phyloP scores from a whole-genome alignment of 2,113 vertebrate genomes.

The Tricholaema leucomelas region DNA sequence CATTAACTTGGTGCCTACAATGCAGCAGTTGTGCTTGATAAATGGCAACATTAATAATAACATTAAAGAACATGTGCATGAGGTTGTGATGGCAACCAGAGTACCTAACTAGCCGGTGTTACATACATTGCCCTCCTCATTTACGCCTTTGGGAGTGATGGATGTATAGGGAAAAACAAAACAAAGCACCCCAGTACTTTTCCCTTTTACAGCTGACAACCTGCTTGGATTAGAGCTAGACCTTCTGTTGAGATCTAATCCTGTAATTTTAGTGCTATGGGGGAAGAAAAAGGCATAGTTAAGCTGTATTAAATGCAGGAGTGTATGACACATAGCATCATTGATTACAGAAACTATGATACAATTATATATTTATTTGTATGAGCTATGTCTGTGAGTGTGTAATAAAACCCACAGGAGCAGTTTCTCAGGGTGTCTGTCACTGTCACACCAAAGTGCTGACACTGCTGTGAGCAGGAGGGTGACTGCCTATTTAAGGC shows the following conservation, averaged over 20 bases:
- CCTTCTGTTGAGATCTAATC: background rate
- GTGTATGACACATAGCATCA: background rate
- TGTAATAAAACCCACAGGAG: background rate
- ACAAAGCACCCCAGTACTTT: background rate
- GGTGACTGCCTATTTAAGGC: background rate
- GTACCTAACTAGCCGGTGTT: background rate
- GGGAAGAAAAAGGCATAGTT: background rate
- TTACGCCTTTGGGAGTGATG: background rate
- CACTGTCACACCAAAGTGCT: background rate
- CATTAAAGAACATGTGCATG: background rate
- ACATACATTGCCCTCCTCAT: background rate
- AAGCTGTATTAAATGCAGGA: background rate
- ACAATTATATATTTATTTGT: background rate
- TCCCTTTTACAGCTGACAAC: background rate
- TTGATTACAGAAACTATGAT: background rate
- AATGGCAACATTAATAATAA: constrained; percentile 44
- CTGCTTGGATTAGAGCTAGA: background rate
- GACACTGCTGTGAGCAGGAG: background rate
- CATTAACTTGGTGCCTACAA: constrained; percentile 39
- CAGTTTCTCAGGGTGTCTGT: background rate
- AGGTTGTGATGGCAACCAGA: constrained; percentile 58
- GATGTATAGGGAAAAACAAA: background rate
- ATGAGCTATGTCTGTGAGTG: background rate
- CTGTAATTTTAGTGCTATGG: background rate
- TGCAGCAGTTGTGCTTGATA: background rate